Evolutionary conservation across 2,797 vertebrate genomes (phyloP).

Genomic region (Chromobotia macracanthus): DNA sequence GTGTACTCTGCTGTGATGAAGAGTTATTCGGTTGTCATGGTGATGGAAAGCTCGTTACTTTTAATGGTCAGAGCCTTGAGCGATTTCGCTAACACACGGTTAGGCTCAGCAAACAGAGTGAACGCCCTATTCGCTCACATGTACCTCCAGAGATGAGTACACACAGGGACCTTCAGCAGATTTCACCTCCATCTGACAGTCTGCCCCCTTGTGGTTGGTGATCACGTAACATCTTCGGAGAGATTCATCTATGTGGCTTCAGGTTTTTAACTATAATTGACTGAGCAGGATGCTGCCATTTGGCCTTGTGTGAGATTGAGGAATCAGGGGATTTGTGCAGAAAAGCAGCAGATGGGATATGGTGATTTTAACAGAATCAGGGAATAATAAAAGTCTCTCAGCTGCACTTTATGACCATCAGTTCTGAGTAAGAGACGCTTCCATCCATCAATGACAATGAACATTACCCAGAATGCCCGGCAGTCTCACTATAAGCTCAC

Average conservation of each 20-base stretch:
- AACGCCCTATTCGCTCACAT: too few species aligned
- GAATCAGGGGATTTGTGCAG: not conserved
- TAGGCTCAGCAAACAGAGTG: conserved; percentile 26
- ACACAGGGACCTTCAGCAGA: not conserved
- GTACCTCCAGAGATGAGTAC: not conserved
- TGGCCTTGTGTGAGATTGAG: not conserved
- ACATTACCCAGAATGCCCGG: not conserved
- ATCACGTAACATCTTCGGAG: not conserved
- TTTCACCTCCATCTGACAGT: not conserved
- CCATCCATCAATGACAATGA: conserved; percentile 50
- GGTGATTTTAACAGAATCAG: conserved; percentile 41
- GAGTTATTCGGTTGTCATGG: conserved; percentile 32
- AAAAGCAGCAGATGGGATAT: conserved; percentile 21
- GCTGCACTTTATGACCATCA: conserved; percentile 35
- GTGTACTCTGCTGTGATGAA: conserved; percentile 34
- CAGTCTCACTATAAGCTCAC: not conserved
- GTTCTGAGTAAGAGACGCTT: conserved; percentile 16
- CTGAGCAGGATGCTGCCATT: conserved; percentile 11
- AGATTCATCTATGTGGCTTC: not conserved
- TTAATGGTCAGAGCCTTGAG: conserved; percentile 43
- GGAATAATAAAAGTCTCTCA: conserved; percentile 49
- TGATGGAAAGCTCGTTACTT: conserved; percentile 36
- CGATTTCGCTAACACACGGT: conserved; percentile 30
- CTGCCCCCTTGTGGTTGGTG: conserved; percentile 14
- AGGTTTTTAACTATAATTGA: conserved; percentile 5